A percentile compares a stretch with the other conserved stretches of the same genome.
Evolutionary conservation across 2,888 invertebrate species (phyloP).

Genomic region (Zygothrica quintamaculata): DNA sequence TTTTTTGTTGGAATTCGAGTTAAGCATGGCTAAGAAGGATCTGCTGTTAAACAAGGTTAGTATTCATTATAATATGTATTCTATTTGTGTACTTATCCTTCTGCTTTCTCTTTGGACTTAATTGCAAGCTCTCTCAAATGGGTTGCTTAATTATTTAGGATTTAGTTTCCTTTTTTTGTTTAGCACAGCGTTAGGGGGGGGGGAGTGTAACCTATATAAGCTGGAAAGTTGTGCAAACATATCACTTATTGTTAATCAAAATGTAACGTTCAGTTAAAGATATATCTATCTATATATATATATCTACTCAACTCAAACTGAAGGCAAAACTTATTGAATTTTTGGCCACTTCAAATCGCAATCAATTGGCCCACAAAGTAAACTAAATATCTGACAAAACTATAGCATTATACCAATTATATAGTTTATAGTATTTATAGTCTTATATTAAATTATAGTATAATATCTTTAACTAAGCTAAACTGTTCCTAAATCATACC

Average conservation of each 20-base stretch:
- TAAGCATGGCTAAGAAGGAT: constrained; percentile 63
- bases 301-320: neutral
- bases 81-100: constrained; percentile 46
- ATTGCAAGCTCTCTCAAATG: constrained; percentile 50
- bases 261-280: constrained; percentile 26
- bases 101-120: no score
- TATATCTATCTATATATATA: neutral
- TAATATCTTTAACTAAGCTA: no score
- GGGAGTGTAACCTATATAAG: constrained; percentile 6
- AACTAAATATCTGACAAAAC: no score
- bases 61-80: constrained; percentile 71
- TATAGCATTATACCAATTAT: no score
- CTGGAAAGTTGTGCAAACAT: constrained; percentile 43
- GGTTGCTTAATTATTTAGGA: constrained; percentile 56
- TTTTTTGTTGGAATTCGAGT: constrained; percentile 40
- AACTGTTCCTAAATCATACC: no score
- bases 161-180: constrained; percentile 22
- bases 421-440: no score
- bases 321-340: constrained; percentile 50
- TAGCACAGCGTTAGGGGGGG: constrained; percentile 1
- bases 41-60: constrained; percentile 57
- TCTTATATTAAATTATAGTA: no score
- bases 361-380: constrained; percentile 50
- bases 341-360: constrained; percentile 36
- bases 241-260: constrained; percentile 72